Percentiles rank a stretch among this genome's conserved stretches.
Conservation (phyloP, 1,140 invertebrate genomes). For the Pygmarrhopalites habei region DNA sequence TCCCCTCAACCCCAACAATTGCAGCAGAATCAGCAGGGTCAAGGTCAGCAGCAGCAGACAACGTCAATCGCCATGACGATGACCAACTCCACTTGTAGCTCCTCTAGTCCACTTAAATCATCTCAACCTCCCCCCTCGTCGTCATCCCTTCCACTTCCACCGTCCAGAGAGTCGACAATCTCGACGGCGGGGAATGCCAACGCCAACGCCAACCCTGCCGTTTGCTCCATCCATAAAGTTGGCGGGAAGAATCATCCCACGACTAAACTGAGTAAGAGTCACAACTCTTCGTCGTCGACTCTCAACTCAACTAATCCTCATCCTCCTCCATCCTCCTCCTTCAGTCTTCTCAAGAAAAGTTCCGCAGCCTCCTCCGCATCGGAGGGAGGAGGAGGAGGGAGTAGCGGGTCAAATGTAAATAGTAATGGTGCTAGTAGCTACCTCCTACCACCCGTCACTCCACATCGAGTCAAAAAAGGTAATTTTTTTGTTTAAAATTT, state of each 20-base stretch:
- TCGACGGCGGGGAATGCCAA: too few species aligned
- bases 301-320: too few species aligned
- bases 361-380: background rate
- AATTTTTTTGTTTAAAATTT: too few species aligned
- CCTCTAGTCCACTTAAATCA: background rate
- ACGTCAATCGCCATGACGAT: background rate
- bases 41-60: background rate
- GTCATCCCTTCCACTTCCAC: too few species aligned
- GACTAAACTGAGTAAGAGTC: too few species aligned
- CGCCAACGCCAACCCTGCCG: too few species aligned
- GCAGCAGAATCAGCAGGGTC: background rate
- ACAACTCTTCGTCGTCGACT: too few species aligned
- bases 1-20: slow-evolving; percentile 6
- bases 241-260: too few species aligned
- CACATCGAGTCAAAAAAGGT: slow-evolving; percentile 4
- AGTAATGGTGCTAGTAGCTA: background rate
- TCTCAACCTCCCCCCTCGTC: background rate
- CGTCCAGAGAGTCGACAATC: background rate
- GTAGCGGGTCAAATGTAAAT: background rate
- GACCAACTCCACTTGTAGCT: background rate
- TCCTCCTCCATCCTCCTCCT: too few species aligned
- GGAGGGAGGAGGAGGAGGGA: background rate
- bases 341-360: background rate
- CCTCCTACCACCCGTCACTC: background rate
- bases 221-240: too few species aligned